phyloP scores from a whole-genome alignment of 2,797 vertebrate species.

The Urosaurus nigricauda region DNA sequence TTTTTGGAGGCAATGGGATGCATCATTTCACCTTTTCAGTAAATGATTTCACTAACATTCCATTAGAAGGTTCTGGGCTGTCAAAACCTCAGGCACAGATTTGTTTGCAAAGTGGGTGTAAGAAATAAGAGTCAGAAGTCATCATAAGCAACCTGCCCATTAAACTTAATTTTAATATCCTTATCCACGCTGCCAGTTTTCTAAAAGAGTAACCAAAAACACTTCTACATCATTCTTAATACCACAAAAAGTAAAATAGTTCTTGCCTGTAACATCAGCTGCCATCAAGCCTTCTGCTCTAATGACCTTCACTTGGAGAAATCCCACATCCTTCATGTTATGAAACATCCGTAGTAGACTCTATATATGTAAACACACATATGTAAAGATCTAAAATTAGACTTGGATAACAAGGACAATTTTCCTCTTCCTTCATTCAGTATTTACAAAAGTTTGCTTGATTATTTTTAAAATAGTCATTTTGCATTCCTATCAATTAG shows the following conservation, averaged over 20 bases:
- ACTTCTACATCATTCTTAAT: background rate
- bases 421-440: background rate
- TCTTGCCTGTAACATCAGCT: constrained; percentile 96
- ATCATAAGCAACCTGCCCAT: constrained; percentile 23
- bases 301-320: constrained; percentile 98
- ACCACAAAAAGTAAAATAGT: constrained; percentile 47
- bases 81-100: constrained; percentile 22
- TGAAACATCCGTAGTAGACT: constrained; percentile 88
- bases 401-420: background rate
- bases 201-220: background rate
- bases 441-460: background rate
- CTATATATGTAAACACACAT: constrained; percentile 83
- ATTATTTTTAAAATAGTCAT: background rate
- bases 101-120: constrained; percentile 20
- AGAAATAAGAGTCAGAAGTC: constrained; percentile 9
- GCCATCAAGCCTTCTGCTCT: constrained; percentile 96
- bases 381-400: constrained; percentile 40
- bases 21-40: constrained; percentile 23
- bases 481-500: background rate
- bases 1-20: constrained; percentile 39
- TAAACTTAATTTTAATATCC: constrained; percentile 22
- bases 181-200: background rate
- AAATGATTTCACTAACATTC: constrained; percentile 10
- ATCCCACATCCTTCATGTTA: constrained; percentile 94
- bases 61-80: background rate